Base-by-base conservation (phyloP, 1,140 invertebrate genomes). In the Drosophila ficusphila region DNA sequence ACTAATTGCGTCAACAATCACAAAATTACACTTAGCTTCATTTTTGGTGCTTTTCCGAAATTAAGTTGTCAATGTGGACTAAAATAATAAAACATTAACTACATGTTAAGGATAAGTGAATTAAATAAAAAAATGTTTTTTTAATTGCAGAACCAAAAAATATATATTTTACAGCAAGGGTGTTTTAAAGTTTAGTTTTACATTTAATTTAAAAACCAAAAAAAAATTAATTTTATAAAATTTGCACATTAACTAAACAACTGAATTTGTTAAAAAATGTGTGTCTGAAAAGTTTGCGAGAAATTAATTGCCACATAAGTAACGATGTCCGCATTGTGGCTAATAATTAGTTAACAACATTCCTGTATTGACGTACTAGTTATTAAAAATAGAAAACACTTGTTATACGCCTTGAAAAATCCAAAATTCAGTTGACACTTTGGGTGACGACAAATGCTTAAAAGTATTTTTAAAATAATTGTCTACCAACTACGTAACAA, bases 1-100 rank as follows among this genome's bases (percentile, higher is more conserved):
- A 58, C 57, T 73, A 61, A 62, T 62, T 51, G 48, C 69, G 70
- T 41, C 42, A 60, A 41, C 42, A 62, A 44, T 53, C 58, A 58
- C 29, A 60, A 31, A 62, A 58, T 23, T 60, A 44, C 53, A 44
- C 41, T 12, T 29, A 46, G 29, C 39, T 29, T 3, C 12, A 14
- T 19, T 14, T 14, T n/a, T 18, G 54, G 3, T 11, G 9, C 60
- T 64, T 56, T 61, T 34, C 12, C 9, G 6, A 23, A 4, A 36
- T 5, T 44, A 27, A 18, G 23, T 14, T 36, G 27, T 42, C 53
- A 58, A 52, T 27, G 21, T 8, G 21, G 11, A 8, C 6, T n/a
- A 27, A 52, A 2, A 21, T n/a, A 2, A 62, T 1, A 39, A 5
- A 19, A 4, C 4, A 11, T 3, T 2, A 21, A n/a, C 12, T 6